Evolutionary conservation across 2,113 vertebrate species (phyloP), one percentile per base, ranked within the genome.

Genomic region (Thryonomys swinderianus): DNA sequence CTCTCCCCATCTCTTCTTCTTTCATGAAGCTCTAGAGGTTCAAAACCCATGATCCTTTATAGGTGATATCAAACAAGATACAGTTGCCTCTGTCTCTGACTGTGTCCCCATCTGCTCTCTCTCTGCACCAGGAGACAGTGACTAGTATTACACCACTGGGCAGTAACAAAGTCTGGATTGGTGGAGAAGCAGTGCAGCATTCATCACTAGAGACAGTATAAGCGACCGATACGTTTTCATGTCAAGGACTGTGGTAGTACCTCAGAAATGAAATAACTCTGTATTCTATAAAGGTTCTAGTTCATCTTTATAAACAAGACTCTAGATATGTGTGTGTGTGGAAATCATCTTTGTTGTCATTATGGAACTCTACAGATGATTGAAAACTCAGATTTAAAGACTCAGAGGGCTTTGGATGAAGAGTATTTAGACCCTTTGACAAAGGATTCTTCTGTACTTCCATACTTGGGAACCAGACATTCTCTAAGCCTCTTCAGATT

Each of bases 261-360:
- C 9, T n/a, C 78, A 76, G 51, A 23, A 59, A 93, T 25, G 1
- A 90, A 80, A 57, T 45, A 18, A 2, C 3, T 40, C 5, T 42
- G 66, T 3, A 73, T 18, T 8, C 40, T 78, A 74, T 55, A 42
- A 71, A 79, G 30, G 12, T 73, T 94, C 10, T 69, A 61, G 67
- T 89, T 85, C 53, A 88, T 55, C 34, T 57, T 95, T 86, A 71
- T 25, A 84, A 92, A 83, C 32, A 79, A 90, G 84, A 74, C 66
- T 93, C 40, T 73, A 67, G 4, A 51, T 53, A 45, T 87, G 48
- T 55, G 30, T 87, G 48, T 55, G 30, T 53, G 17, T 59, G 83
- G 25, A 94, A 73, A 84, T 17, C 32, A 34, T 42, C 37, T 42
- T 7, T 7, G 23, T 34, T 73, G 23, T 25, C 45, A 57, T 45